phyloP scores from a whole-genome alignment of 2,888 invertebrate genomes.

The Noctua comes region DNA sequence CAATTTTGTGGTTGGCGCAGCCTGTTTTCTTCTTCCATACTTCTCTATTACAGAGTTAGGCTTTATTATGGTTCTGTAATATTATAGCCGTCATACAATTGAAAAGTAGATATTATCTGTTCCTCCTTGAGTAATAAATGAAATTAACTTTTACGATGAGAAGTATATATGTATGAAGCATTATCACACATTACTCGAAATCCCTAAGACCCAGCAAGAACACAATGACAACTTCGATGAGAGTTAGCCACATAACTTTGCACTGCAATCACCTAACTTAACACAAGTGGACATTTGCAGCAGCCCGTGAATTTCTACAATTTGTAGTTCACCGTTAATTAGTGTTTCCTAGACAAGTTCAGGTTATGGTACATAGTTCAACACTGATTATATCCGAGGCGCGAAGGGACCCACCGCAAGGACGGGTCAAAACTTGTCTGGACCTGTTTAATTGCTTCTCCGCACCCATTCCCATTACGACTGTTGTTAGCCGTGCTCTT shows the following conservation, averaged over 20 bases:
- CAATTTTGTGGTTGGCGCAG: too few relatives aligned
- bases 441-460: conserved; percentile 76
- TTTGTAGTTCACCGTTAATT: conserved; percentile 64
- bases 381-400: conserved; percentile 77
- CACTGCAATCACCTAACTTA: conserved; percentile 52
- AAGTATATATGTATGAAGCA: background rate
- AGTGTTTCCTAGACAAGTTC: conserved; percentile 60
- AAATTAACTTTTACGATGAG: background rate
- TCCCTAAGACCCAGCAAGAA: background rate
- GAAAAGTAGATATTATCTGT: background rate
- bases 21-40: too few relatives aligned
- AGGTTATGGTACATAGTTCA: conserved; percentile 68
- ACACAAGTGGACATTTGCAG: conserved; percentile 54
- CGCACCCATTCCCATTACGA: conserved; percentile 65
- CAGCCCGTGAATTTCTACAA: conserved; percentile 53
- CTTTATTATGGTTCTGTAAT: background rate
- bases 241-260: conserved; percentile 35
- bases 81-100: background rate
- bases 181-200: background rate
- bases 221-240: conserved; percentile 15
- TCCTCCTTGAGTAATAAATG: background rate
- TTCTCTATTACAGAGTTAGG: background rate
- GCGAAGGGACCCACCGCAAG: conserved; percentile 73
- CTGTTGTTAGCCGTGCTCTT: conserved; percentile 59
- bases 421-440: conserved; percentile 71